Evolutionary conservation across 2,797 vertebrate species (phyloP).

Genomic region (Morus bassanus): DNA sequence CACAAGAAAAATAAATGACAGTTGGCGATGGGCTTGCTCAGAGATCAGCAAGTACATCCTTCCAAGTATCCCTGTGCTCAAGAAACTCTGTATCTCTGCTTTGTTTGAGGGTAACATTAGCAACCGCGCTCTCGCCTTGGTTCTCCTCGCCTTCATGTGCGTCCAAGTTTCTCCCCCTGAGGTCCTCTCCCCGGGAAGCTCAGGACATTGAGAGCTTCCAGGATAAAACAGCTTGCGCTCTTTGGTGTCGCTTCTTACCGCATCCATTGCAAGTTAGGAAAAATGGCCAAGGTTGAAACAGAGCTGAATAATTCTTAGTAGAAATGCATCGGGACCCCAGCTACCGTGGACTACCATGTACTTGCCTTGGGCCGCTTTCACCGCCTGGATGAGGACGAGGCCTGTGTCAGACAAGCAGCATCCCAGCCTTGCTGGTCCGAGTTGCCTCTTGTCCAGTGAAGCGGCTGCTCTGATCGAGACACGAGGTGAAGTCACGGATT

Average conservation of each 20-base stretch:
- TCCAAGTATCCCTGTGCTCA: background rate
- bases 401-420: background rate
- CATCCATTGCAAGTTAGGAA: background rate
- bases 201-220: background rate
- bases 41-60: background rate
- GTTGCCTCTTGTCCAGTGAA: background rate
- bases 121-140: background rate
- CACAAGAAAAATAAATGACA: background rate
- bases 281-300: background rate
- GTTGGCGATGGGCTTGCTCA: background rate
- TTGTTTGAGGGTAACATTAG: background rate
- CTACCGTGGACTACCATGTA: fast-evolving
- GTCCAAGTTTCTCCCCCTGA: background rate
- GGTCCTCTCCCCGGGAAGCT: background rate
- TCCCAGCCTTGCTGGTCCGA: background rate
- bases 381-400: fast-evolving
- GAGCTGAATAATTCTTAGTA: background rate
- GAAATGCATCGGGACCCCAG: background rate
- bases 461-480: background rate
- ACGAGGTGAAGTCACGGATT: fast-evolving
- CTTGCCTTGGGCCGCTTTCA: background rate
- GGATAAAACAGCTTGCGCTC: background rate
- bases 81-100: background rate
- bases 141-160: background rate
- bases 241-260: background rate